phyloP scores from a whole-genome alignment of 92 coral and sea anemone genomes.

The Epizoanthus illoricatus region DNA sequence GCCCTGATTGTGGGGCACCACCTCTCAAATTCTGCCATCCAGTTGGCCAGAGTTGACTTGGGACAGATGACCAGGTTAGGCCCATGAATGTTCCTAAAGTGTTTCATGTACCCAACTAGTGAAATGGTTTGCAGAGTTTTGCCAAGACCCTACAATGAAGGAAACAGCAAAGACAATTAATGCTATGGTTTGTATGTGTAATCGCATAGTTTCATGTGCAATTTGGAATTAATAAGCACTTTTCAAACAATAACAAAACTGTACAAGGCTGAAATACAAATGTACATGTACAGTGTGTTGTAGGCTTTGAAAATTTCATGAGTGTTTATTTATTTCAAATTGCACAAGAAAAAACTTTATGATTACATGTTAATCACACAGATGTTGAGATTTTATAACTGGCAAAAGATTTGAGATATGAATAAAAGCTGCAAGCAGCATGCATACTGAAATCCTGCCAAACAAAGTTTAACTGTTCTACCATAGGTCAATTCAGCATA shows the following conservation, averaged over 20 bases:
- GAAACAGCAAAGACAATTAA: not conserved
- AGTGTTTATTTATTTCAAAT: too few species aligned
- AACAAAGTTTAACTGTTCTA: too few species aligned
- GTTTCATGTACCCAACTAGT: constrained; percentile 94
- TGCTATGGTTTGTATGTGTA: not conserved
- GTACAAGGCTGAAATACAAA: not conserved
- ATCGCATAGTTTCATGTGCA: too few species aligned
- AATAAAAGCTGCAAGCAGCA: too few species aligned
- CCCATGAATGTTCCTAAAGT: constrained; percentile 88
- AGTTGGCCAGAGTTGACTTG: constrained; percentile 93
- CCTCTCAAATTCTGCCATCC: constrained; percentile 96
- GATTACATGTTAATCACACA: too few species aligned
- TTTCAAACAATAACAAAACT: not conserved
- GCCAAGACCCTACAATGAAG: constrained; percentile 80
- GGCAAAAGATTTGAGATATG: too few species aligned
- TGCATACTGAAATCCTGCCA: too few species aligned
- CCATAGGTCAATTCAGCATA: too few species aligned
- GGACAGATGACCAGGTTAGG: constrained; percentile 95
- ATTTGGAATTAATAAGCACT: too few species aligned
- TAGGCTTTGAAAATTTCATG: too few species aligned
- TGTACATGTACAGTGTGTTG: not conserved
- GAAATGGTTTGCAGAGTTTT: constrained; percentile 98
- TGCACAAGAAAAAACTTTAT: too few species aligned
- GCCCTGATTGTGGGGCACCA: constrained; percentile 97
- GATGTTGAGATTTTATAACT: too few species aligned